Conservation (phyloP, 2,113 vertebrate genomes). For the Lepus europaeus region DNA sequence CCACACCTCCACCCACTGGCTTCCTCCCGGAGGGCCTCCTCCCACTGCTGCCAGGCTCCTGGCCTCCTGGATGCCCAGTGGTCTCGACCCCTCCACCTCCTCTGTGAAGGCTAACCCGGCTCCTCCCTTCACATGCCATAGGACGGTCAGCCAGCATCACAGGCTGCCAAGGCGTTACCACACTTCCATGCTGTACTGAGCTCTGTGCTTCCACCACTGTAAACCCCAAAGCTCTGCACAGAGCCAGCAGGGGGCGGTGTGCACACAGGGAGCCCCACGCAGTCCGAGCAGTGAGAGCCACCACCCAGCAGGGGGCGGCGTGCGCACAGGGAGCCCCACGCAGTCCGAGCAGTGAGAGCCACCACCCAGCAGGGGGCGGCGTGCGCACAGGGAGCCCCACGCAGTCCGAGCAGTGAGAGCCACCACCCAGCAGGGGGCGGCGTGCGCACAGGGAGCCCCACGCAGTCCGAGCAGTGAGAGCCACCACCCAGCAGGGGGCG, state of each 20-base stretch:
- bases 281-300: no score
- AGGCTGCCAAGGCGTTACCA: background rate
- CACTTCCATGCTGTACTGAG: rapidly evolving
- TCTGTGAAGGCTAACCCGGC: background rate
- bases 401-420: background rate
- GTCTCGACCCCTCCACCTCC: background rate
- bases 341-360: background rate
- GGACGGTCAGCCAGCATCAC: background rate
- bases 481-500: background rate
- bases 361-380: background rate
- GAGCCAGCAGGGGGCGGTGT: no score
- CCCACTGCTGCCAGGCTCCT: background rate
- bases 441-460: no score
- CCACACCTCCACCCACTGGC: background rate
- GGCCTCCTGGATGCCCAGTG: background rate
- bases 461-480: no score
- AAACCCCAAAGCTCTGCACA: background rate
- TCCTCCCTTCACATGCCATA: background rate
- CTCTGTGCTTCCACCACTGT: background rate
- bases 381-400: rapidly evolving
- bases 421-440: no score
- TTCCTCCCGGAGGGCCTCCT: background rate
- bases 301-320: background rate
- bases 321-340: rapidly evolving
- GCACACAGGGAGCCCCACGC: no score